These are phyloP conservation scores for Neostethus bicornis DNA, from an alignment of 2,797 vertebrate genomes.

Conservation along the genomic window DNA sequence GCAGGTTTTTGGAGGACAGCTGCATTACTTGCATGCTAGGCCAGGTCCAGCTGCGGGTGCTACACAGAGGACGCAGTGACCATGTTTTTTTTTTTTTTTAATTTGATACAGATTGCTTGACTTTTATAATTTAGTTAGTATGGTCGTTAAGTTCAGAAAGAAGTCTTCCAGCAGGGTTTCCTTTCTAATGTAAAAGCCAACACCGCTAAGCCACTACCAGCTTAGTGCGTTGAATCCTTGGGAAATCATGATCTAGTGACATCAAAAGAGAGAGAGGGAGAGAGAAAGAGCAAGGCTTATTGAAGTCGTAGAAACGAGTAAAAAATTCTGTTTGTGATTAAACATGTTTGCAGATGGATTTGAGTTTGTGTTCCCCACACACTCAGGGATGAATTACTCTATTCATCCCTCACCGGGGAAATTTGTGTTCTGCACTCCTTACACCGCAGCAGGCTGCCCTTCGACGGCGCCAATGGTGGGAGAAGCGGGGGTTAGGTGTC, in stretches of 20 bases:
- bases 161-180: background rate
- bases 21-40: constrained; percentile 26
- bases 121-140: background rate
- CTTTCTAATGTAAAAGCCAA: background rate
- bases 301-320: constrained; percentile 23
- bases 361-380: constrained; percentile 7
- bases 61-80: too few relatives aligned
- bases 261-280: constrained; percentile 30
- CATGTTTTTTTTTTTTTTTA: too few relatives aligned
- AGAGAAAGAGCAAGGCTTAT: too few relatives aligned
- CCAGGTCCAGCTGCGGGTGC: constrained; percentile 18
- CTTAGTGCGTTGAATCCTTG: constrained; percentile 16
- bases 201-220: constrained; percentile 17
- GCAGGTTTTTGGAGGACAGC: constrained; percentile 37
- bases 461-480: too few relatives aligned
- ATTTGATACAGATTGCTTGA: background rate
- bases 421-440: too few relatives aligned
- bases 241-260: constrained; percentile 25
- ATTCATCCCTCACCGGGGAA: too few relatives aligned
- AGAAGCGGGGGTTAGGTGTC: too few relatives aligned
- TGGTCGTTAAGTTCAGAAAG: background rate
- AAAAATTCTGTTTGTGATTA: too few relatives aligned
- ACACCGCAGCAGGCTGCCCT: too few relatives aligned
- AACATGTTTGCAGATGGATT: constrained; percentile 28
- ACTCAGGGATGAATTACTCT: too few relatives aligned